Base-by-base conservation (phyloP, 2,797 vertebrate species). In the Crocodylus rhombifer region DNA sequence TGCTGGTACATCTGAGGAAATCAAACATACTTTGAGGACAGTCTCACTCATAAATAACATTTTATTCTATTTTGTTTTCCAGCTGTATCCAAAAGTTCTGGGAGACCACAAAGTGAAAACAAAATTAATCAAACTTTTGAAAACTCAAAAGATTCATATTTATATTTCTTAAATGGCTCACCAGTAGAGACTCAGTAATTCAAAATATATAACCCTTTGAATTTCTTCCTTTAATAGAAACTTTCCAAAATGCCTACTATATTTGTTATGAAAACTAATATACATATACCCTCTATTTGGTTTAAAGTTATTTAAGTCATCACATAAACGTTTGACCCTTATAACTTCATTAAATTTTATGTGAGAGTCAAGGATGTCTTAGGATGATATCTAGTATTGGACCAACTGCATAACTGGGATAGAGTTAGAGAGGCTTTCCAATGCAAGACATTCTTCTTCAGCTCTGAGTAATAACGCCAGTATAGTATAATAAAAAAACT, bases 221-320 rank as follows among this genome's bases (percentile, higher is more conserved):
- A 74, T 82, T 0, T 69, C 61, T 87, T 79, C 4, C 5, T 78
- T 77, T n/a, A 73, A 89, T 14, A 84, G 65, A 79, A 84, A 74
- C 78, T 80, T 89, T 85, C 20, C 84, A 25, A 91, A 94, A 89
- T 79, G 21, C 20, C 6, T 84, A 89, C 60, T 2, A 2, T 67
- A 79, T 17, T 79, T 33, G 42, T 71, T 93, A 71, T 57, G 13
- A 77, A 86, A 91, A 67, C 58, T 30, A 73, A 1, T 30, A 90
- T 65, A 12, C 17, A 33, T 25, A 12, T 11, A 21, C 36, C 21
- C 21, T 33, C 36, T 14, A 42, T 14, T 42, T 71, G 36, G 21
- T 25, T 15, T 42, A 33, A 71, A 71, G 69, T 33, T 20, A 21
- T 14, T 12, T 71, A 30, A 42, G 20, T 71, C 33, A 71, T 12